Percentiles rank a stretch among this genome's conserved stretches.
These are phyloP conservation scores for Lapara coniferarum DNA, from an alignment of 2,888 invertebrate species.

Conservation along the genomic window DNA sequence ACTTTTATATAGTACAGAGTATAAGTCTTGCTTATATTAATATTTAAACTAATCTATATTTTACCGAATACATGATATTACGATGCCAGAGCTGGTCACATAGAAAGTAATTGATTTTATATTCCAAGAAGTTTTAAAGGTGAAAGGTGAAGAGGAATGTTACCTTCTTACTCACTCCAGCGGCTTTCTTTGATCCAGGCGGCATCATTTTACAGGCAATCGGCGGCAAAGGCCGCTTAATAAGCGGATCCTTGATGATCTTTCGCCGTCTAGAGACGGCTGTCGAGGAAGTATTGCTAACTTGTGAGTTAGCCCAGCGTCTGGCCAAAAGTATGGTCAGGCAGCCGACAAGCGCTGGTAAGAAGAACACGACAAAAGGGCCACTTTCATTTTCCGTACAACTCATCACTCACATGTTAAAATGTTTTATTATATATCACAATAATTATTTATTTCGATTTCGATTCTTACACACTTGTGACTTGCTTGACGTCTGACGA, in stretches of 20 bases:
- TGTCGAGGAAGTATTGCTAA: conserved; percentile 72
- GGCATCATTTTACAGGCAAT: conserved; percentile 76
- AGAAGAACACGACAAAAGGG: conserved; percentile 82
- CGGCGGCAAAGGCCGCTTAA: conserved; percentile 73
- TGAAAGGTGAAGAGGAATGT: conserved; percentile 19
- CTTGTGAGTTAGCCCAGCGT: conserved; percentile 79
- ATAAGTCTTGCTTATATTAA: neutral
- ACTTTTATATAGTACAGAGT: neutral
- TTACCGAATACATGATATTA: neutral
- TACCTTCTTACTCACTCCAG: conserved; percentile 68
- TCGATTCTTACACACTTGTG: conserved; percentile 36
- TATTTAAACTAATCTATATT: neutral
- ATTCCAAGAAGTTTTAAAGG: neutral
- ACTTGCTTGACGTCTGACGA: conserved; percentile 31
- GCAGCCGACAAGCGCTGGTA: conserved; percentile 80
- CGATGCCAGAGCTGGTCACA: neutral
- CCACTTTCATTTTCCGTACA: conserved; percentile 83
- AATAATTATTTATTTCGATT: conserved; percentile 63
- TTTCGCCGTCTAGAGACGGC: conserved; percentile 79
- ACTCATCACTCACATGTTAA: conserved; percentile 84
- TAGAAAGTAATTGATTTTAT: too few species aligned
- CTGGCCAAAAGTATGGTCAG: conserved; percentile 79
- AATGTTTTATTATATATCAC: conserved; percentile 64
- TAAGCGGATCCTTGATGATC: conserved; percentile 78
- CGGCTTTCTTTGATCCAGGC: conserved; percentile 68